Evolutionary conservation across 2,113 vertebrate species (phyloP).

Genomic region (Mesembrinibis cayennensis): DNA sequence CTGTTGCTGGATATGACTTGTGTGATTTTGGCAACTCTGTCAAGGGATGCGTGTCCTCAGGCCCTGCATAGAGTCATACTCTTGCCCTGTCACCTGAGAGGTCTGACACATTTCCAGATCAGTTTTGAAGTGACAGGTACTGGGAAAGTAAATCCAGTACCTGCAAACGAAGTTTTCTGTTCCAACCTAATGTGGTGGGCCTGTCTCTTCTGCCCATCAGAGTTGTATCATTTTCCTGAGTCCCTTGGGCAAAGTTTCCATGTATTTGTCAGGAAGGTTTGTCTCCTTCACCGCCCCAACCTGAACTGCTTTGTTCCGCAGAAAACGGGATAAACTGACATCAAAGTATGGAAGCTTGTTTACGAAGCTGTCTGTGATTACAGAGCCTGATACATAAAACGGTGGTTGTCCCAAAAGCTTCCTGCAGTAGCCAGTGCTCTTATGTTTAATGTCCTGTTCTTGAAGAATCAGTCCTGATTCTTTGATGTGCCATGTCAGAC

Average conservation of each 20-base stretch:
- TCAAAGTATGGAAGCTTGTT: not conserved
- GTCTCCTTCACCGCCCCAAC: not conserved
- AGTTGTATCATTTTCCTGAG: not conserved
- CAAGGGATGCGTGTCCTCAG: rapidly evolving
- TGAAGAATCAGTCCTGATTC: not conserved
- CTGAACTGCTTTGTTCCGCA: not conserved
- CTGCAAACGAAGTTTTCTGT: not conserved
- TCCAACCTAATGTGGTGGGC: not conserved
- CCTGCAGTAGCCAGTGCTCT: not conserved
- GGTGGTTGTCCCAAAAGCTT: not conserved
- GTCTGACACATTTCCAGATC: not conserved
- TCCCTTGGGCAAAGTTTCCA: not conserved
- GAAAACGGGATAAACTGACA: not conserved
- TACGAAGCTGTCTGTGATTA: not conserved
- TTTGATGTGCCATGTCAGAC: not conserved
- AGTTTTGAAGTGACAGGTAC: not conserved
- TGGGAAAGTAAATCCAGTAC: not conserved
- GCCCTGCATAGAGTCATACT: rapidly evolving
- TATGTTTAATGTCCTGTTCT: not conserved
- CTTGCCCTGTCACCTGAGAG: not conserved
- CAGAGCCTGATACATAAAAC: not conserved
- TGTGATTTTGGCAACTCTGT: not conserved
- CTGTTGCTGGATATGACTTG: not conserved
- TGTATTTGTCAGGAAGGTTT: not conserved
- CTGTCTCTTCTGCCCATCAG: not conserved